Percentiles rank a stretch among this genome's conserved stretches.
Conservation (phyloP, 2,797 vertebrate genomes). For the Gymnopithys bicolor region DNA sequence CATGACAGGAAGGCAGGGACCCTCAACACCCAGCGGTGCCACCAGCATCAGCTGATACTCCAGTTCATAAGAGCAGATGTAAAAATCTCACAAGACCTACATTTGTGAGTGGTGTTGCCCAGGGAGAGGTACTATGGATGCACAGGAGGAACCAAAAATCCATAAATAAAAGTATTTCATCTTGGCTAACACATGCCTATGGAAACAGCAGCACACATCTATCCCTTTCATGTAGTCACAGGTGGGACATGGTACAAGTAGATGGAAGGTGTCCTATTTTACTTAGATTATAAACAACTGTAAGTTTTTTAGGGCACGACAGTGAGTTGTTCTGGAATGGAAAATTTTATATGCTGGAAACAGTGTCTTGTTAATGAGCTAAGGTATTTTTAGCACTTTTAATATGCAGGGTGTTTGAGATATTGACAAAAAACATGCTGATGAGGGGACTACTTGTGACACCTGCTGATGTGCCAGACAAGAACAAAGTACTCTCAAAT, state of each 20-base stretch:
- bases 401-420: not conserved
- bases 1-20: not conserved
- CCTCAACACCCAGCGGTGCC: not conserved
- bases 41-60: not conserved
- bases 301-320: not conserved
- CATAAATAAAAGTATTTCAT: not conserved
- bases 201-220: not conserved
- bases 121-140: not conserved
- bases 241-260: not conserved
- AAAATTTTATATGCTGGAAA: constrained; percentile 35
- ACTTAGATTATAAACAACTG: not conserved
- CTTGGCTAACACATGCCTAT: not conserved
- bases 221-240: not conserved
- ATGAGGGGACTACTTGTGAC: constrained; percentile 1
- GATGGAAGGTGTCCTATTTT: not conserved
- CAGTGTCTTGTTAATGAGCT: not conserved
- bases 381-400: constrained; percentile 4
- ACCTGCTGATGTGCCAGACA: not conserved
- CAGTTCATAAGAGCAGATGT: not conserved
- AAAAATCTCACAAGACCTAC: not conserved
- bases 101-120: not conserved
- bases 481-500: not conserved
- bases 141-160: not conserved
- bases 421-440: not conserved
- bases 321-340: not conserved